Evolutionary conservation across 2,113 vertebrate genomes (phyloP).

Genomic region (Pomatorhinus ruficollis): DNA sequence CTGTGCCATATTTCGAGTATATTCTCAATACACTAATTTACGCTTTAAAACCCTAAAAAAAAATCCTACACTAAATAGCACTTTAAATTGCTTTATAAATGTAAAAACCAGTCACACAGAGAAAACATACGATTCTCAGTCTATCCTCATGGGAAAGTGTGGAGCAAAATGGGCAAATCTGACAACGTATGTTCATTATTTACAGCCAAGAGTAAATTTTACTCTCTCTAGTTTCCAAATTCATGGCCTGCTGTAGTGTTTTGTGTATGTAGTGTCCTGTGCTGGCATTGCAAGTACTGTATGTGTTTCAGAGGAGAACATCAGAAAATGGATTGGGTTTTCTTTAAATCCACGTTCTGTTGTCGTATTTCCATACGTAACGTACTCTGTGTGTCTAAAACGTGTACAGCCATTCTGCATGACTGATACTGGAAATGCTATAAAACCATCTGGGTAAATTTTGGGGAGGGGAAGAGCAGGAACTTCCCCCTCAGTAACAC

Average conservation of each 20-base stretch:
- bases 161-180: conserved; percentile 20
- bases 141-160: conserved; percentile 65
- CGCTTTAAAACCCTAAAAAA: conserved; percentile 44
- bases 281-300: conserved; percentile 56
- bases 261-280: conserved; percentile 59
- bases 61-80: conserved; percentile 29
- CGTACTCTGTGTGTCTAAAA: conserved; percentile 54
- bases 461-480: neutral
- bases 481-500: neutral
- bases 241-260: conserved; percentile 65
- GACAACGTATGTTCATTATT: neutral
- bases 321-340: conserved; percentile 54
- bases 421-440: neutral
- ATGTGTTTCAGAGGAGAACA: conserved; percentile 37
- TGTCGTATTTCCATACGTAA: conserved; percentile 45
- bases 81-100: conserved; percentile 39
- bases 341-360: conserved; percentile 52
- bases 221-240: conserved; percentile 31
- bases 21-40: conserved; percentile 52
- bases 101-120: conserved; percentile 59
- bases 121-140: conserved; percentile 46
- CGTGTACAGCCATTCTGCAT: conserved; percentile 40
- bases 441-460: conserved; percentile 19
- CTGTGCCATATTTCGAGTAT: conserved; percentile 65
- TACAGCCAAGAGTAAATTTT: conserved; percentile 4